Percentiles rank a stretch among this genome's conserved stretches.
phyloP scores from a whole-genome alignment of 2,888 invertebrate genomes.

The Melinaea marsaeus region DNA sequence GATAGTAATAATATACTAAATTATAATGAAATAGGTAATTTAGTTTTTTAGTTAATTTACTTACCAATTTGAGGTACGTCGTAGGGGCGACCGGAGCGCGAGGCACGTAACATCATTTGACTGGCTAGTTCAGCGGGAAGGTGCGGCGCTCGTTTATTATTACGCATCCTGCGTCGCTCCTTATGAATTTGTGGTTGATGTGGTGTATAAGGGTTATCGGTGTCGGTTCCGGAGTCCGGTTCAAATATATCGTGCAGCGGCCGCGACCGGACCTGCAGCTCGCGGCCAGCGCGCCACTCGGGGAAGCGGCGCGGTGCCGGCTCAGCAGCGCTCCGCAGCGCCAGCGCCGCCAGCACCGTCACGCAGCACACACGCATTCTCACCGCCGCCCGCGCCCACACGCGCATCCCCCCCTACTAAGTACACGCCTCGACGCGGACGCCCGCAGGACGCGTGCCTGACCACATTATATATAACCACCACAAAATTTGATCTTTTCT shows the following conservation, averaged over 20 bases:
- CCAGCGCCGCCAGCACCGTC: slow-evolving; percentile 65
- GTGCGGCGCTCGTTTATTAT: slow-evolving; percentile 61
- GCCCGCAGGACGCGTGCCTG: slow-evolving; percentile 63
- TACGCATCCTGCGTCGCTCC: slow-evolving; percentile 49
- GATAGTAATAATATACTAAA: not conserved
- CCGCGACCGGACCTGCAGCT: slow-evolving; percentile 50
- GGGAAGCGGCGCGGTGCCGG: slow-evolving; percentile 60
- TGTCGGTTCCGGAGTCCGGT: slow-evolving; percentile 49
- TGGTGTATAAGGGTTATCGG: slow-evolving; percentile 40
- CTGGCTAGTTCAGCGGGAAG: slow-evolving; percentile 80
- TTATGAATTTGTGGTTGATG: slow-evolving; percentile 51
- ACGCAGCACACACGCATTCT: slow-evolving; percentile 70
- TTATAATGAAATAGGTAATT: too few relatives aligned
- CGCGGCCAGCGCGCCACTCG: slow-evolving; percentile 54
- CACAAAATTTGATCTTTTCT: slow-evolving; percentile 26
- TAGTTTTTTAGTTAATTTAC: slow-evolving; percentile 35
- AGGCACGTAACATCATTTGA: slow-evolving; percentile 87
- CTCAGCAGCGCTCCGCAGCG: slow-evolving; percentile 64
- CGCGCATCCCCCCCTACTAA: slow-evolving; percentile 64
- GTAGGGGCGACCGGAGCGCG: slow-evolving; percentile 86
- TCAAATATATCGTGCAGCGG: slow-evolving; percentile 67
- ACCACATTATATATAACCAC: slow-evolving; percentile 60
- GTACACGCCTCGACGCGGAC: slow-evolving; percentile 58
- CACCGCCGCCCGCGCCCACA: slow-evolving; percentile 56
- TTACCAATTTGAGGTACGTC: slow-evolving; percentile 93